These are phyloP conservation scores for Shinisaurus crocodilurus DNA, from an alignment of 2,113 vertebrate species.

Conservation along the genomic window DNA sequence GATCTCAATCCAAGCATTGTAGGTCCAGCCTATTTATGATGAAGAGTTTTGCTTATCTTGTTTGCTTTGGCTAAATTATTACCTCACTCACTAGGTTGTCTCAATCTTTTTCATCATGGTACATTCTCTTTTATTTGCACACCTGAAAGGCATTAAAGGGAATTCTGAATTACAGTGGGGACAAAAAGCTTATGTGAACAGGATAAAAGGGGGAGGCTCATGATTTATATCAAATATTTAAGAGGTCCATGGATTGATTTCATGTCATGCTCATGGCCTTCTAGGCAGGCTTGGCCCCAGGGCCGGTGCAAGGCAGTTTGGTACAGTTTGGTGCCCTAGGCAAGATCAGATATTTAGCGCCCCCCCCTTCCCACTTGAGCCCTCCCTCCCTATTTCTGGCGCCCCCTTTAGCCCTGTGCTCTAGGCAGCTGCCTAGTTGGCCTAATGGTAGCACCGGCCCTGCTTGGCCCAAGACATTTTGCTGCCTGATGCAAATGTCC, in stretches of 20 bases:
- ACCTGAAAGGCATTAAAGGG: not conserved
- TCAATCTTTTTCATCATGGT: too few relatives aligned
- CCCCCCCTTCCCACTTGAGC: too few relatives aligned
- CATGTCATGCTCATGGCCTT: not conserved
- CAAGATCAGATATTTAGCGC: too few relatives aligned
- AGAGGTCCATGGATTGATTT: not conserved
- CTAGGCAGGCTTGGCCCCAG: too few relatives aligned
- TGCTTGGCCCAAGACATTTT: too few relatives aligned
- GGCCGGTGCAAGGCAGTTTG: too few relatives aligned
- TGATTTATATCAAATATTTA: not conserved
- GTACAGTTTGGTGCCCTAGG: too few relatives aligned
- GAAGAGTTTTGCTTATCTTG: constrained; percentile 46
- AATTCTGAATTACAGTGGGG: not conserved
- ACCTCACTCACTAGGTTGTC: constrained; percentile 12
- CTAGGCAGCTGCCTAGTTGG: too few relatives aligned
- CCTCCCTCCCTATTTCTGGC: too few relatives aligned
- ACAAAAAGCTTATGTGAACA: not conserved
- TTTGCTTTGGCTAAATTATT: constrained; percentile 61
- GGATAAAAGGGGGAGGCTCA: not conserved
- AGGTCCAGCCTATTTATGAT: constrained; percentile 49
- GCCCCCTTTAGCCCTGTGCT: too few relatives aligned
- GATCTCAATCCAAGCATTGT: constrained; percentile 9
- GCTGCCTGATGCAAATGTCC: too few relatives aligned
- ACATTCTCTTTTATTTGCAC: constrained; percentile 1
- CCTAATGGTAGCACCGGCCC: too few relatives aligned